Conservation (phyloP, 2,113 vertebrate genomes). For the Bubo scandiacus region DNA sequence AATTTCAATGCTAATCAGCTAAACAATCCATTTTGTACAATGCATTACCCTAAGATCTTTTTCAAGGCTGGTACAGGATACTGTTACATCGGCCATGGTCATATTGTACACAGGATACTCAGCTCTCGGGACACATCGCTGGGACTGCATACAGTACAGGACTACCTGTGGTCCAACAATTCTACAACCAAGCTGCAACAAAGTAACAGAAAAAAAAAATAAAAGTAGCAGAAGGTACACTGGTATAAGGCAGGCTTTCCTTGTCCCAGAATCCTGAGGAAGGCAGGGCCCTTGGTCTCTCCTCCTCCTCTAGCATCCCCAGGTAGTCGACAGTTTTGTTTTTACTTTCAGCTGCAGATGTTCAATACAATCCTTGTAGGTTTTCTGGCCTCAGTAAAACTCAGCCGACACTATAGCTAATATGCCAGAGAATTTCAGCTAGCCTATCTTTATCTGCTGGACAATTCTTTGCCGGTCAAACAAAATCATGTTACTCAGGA, state of each 20-base stretch:
- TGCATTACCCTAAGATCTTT: conserved; percentile 85
- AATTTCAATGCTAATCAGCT: rapidly evolving
- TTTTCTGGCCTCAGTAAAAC: neutral
- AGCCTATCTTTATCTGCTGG: neutral
- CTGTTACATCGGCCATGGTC: conserved; percentile 88
- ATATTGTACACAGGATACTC: conserved; percentile 92
- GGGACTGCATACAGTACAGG: conserved; percentile 88
- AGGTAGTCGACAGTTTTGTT: neutral
- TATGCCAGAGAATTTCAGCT: neutral
- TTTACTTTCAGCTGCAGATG: neutral
- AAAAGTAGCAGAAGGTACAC: neutral
- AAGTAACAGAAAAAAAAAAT: neutral
- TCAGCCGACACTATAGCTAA: neutral
- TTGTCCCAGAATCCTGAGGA: neutral
- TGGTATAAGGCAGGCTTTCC: neutral
- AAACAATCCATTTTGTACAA: neutral
- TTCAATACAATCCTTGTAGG: neutral
- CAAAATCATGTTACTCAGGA: neutral
- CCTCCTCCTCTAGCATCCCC: neutral
- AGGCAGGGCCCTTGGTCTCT: neutral
- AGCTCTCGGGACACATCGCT: conserved; percentile 90
- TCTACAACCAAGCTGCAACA: conserved; percentile 87
- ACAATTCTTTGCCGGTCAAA: neutral
- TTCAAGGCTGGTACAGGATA: conserved; percentile 94
- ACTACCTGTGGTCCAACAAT: conserved; percentile 95